These are phyloP conservation scores for Paramormyrops kingsleyae DNA, from an alignment of 2,113 vertebrate genomes.

Conservation along the genomic window DNA sequence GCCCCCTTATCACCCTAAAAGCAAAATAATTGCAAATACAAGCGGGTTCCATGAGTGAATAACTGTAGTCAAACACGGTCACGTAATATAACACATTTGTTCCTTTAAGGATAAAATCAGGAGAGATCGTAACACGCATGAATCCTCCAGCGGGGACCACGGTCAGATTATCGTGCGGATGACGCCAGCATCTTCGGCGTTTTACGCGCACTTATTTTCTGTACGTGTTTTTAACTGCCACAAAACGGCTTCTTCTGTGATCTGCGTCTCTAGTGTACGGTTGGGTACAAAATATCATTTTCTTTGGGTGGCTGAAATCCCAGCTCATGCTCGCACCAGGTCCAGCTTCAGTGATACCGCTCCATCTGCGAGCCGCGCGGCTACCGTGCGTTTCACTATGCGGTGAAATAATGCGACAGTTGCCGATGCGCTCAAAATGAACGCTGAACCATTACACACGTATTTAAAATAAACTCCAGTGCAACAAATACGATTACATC, in stretches of 20 bases:
- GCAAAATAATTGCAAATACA: background rate
- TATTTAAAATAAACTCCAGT: background rate
- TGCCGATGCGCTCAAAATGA: background rate
- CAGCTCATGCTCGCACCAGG: background rate
- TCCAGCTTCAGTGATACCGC: background rate
- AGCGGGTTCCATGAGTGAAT: background rate
- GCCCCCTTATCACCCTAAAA: background rate
- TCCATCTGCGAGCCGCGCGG: background rate
- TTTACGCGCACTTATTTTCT: background rate
- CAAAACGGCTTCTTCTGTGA: background rate
- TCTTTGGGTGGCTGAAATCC: background rate
- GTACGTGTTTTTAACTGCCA: background rate
- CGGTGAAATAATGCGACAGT: conserved; percentile 60
- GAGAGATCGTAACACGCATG: background rate
- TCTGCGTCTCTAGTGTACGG: background rate
- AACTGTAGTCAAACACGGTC: background rate
- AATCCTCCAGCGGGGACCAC: background rate
- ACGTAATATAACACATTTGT: background rate
- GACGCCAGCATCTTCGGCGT: background rate
- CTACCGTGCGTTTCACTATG: conserved; percentile 51
- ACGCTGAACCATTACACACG: background rate
- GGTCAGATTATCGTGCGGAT: background rate
- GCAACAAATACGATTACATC: background rate
- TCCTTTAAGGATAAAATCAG: background rate
- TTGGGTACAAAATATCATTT: background rate